Percentiles rank a stretch among this genome's conserved stretches.
Conservation (phyloP, 2,888 invertebrate genomes). For the Patella ulyssiponensis region DNA sequence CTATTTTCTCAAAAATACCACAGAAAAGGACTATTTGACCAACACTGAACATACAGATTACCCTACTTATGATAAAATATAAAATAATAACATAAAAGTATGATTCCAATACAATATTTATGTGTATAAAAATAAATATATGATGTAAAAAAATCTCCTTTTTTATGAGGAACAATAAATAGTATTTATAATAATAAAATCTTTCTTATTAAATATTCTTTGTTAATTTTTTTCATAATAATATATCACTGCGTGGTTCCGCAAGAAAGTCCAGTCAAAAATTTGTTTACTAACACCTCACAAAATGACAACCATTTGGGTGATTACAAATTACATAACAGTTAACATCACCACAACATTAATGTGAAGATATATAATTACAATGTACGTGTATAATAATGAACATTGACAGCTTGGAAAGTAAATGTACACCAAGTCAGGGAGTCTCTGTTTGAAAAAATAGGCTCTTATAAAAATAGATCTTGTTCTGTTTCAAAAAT, state of each 20-base stretch:
- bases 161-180: no score
- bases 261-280: no score
- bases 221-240: no score
- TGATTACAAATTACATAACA: not conserved
- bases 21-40: no score
- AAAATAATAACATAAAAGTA: not conserved
- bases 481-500: conserved; percentile 27
- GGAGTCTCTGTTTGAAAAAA: conserved; percentile 26
- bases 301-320: not conserved
- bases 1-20: no score
- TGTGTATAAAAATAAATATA: conserved; percentile 12
- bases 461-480: conserved; percentile 31
- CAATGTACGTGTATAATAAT: conserved; percentile 12
- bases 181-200: no score
- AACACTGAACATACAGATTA: no score
- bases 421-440: conserved; percentile 3
- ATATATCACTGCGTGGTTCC: no score
- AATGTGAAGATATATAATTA: not conserved
- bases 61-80: no score
- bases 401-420: conserved; percentile 5
- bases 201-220: no score
- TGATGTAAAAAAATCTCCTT: no score
- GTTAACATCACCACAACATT: conserved; percentile 9
- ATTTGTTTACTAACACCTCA: no score
- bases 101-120: conserved; percentile 2